Base-by-base conservation (phyloP, 2,888 invertebrate genomes). In the Mythimna pallens region DNA sequence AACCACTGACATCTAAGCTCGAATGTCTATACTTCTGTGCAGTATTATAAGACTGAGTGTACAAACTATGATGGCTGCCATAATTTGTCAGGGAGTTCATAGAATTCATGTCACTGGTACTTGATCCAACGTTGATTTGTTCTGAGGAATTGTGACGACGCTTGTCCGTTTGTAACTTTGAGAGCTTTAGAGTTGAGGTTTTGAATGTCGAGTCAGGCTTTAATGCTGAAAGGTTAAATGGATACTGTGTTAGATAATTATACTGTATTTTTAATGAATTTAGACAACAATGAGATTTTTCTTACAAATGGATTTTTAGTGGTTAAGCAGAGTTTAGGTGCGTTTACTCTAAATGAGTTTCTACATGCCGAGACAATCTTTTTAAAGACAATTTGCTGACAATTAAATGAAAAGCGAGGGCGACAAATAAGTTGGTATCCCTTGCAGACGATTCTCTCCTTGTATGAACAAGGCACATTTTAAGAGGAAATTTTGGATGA, bases 101-200 rank as follows among this genome's bases (percentile, higher is more conserved):
- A 75, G 92, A 93, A 22, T 85, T 85, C 92, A 76, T 90, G 12
- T 94, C 94, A 59, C 88, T 91, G 0, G 87, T 75, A 72, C 83
- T 87, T 0, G 92, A 89, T 0, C 91, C 91, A 0, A 88, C 74
- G 79, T 94, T 94, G 54, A 96, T 92, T 57, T 95, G 95, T 76
- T 94, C 95, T 0, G 93, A 89, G 0, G 95, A 97, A 78, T 94
- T 95, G 86, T 95, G 95, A 0, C 97, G 96, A 59, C 97, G 94
- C 83, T 97, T 98, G 73, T 97, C 97, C 0, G 97, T 96, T 65
- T 97, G 97, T 1, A 89, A 82, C 80, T 94, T 95, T 89, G 94
- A 94, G 86, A 88, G 92, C 90, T 89, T 96, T 30, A 95, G 79
- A 10, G 94, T 93, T 25, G 94, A 90, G 9, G 89, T 84, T 85